Percentiles rank a stretch among this genome's conserved stretches.
Conservation (phyloP, 2,797 vertebrate genomes). For the Smutsia temminckii region DNA sequence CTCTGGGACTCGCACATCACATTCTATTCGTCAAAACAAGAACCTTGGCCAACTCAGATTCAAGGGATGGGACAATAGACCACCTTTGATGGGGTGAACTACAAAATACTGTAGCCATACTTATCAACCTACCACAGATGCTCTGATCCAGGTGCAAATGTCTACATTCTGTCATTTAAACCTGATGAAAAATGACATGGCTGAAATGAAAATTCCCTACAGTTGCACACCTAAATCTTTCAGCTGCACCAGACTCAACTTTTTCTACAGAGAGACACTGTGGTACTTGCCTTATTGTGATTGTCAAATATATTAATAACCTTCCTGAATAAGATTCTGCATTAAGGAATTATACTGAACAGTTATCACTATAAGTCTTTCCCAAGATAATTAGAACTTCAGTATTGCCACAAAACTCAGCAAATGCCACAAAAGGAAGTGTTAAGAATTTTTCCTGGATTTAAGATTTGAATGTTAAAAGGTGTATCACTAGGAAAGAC, state of each 20-base stretch:
- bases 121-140: background rate
- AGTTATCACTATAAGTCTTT: conserved; percentile 12
- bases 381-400: conserved; percentile 41
- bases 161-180: conserved; percentile 36
- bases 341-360: conserved; percentile 38
- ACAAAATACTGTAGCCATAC: background rate
- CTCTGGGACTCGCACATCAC: background rate
- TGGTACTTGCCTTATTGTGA: background rate
- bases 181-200: conserved; percentile 6
- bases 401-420: background rate
- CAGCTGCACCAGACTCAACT: background rate
- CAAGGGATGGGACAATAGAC: background rate
- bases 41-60: background rate
- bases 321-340: background rate
- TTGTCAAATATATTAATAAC: conserved; percentile 22
- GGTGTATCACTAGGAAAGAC: background rate
- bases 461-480: conserved; percentile 43
- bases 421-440: conserved; percentile 9
- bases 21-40: conserved; percentile 3
- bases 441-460: background rate
- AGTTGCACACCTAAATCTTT: conserved; percentile 7
- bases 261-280: background rate
- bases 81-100: background rate
- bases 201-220: background rate
- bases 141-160: background rate